Base-by-base conservation (phyloP, 2,797 vertebrate genomes). In the Oreortyx pictus region DNA sequence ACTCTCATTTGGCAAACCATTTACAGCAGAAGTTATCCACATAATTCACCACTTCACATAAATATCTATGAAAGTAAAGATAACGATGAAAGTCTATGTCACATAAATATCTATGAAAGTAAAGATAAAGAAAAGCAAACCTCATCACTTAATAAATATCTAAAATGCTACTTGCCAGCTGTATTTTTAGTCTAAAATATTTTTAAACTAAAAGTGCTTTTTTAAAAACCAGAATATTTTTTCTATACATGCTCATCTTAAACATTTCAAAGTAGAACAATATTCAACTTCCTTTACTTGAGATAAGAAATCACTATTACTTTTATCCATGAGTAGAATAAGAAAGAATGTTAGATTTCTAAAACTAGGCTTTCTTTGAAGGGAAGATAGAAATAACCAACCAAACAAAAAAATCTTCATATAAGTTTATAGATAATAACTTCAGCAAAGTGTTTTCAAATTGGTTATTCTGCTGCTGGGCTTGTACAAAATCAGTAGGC, bases 121-220 rank as follows among this genome's bases (percentile, higher is more conserved):
- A 6, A 0, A 7, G 13, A 44, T 1, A 49, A 33, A n/a, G n/a
- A 52, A 78, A 81, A 46, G 13, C 8, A n/a, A 72, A 8, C 16
- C 10, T 35, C n/a, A 29, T 1, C 0, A 35, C 46, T 57, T 61
- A 3, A 3, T 3, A 35, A 37, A 37, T 37, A 37, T 37, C 37
- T 37, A 37, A 37, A 37, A 37, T 10, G 9, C 27, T n/a, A 37
- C 44, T 54, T 49, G 10, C 7, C 31, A 29, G 23, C 35, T 71
- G 13, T 11, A 17, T 6, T 76, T 87, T 7, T 24, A 24, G 46
- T 23, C 6, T 49, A 17, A 74, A 57, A n/a, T 29, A 39, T 35
- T 60, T 57, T 72, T 6, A 52, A 61, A 50, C 1, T 1, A 61
- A 84, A 86, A 56, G 37, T 7, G 7, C 5, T 5, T 47, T 66